Base-by-base conservation (phyloP, 2,113 vertebrate species). In the Junco hyemalis region DNA sequence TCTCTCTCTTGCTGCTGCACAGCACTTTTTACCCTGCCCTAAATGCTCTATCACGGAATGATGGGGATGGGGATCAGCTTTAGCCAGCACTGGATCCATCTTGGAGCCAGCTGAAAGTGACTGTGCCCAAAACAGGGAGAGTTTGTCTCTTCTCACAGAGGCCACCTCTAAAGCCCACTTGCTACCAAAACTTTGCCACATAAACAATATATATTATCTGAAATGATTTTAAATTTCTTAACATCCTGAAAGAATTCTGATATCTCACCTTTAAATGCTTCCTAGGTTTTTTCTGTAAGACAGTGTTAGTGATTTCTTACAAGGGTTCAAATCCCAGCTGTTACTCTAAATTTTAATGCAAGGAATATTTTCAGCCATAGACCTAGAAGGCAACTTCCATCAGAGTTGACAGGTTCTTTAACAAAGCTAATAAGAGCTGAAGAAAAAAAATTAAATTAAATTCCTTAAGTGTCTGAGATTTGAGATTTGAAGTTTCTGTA, bases 51-150 rank as follows among this genome's bases (percentile, higher is more conserved):
- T 17, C 36, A 40, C 24, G 65, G 40, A 54, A 44, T n/a, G 33
- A 9, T 22, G 33, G 54, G 54, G 29, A 31, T 8, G 15, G 8
- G 40, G 19, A 21, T 69, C 45, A 69, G 28, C 54, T 82, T 73
- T 69, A 25, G 24, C 22, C 5, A 17, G 28, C 10, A 13, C 8
- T 26, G 16, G 4, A 8, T 29, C 13, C 14, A 17, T 40, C 83
- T 76, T 50, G 35, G 28, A 64, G 33, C 11, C 59, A 59, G 23
- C 6, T 59, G 19, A 22, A 71, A 33, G 8, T 35, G 31, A 2
- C 48, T 78, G 11, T 72, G 14, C 14, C 50, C 23, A 20, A 31
- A 56, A 51, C 0, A 1, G 14, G 9, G 5, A 44, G 2, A 36
- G 22, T 31, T 9, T 12, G n/a, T 36, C 4, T 54, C 24, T 38